Evolutionary conservation across 30 jellyfish, hydroid and myxozoan genomes (phyloP), one percentile per base, ranked within the genome.

Genomic region (Hydractinia echinata): DNA sequence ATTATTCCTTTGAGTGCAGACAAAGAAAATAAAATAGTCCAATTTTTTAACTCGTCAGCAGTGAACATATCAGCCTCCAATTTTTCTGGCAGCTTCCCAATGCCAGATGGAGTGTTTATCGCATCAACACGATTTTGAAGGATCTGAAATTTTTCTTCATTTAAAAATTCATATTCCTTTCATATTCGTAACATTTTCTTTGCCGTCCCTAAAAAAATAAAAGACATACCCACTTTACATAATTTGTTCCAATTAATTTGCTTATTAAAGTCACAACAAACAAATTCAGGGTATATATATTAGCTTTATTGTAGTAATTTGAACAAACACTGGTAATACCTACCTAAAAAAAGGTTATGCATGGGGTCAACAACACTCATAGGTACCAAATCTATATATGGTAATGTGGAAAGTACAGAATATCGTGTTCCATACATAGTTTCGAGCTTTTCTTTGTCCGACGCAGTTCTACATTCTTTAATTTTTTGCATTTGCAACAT

Each of bases 121-220:
- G 69, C 69, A 58, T 58, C 69, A 58, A 58, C 69, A 11, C 69
- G 69, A 58, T 58, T 11, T 58, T 58, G 69, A 58, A 58, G 69
- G 15, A 11, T 13, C 69, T 58, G 15, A 58, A 58, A 58, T 13
- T 13, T 1, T 58, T 58, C 69, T 13, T 58, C 18, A 16, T 58
- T 58, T 16, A 58, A 58, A 58, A 58, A 58, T 58, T 16, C 69
- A 11, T 58, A 11, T 58, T 58, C 69, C 69, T 16, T 58, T 3
- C 69, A 58, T 11, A 58, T 58, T 58, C 69, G 15, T 16, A 58
- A 16, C 69, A 58, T 58, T 16, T 58, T 58, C 15, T 11, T 58
- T 30, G 44, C 69, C 15, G 19, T 11, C 15, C 69, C 19, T 11
- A 11, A 16, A 11, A 58, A 58, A 16, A 11, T 58, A 13, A 58